Evolutionary conservation across 2,113 vertebrate species (phyloP).

Genomic region (Ifrita kowaldi): DNA sequence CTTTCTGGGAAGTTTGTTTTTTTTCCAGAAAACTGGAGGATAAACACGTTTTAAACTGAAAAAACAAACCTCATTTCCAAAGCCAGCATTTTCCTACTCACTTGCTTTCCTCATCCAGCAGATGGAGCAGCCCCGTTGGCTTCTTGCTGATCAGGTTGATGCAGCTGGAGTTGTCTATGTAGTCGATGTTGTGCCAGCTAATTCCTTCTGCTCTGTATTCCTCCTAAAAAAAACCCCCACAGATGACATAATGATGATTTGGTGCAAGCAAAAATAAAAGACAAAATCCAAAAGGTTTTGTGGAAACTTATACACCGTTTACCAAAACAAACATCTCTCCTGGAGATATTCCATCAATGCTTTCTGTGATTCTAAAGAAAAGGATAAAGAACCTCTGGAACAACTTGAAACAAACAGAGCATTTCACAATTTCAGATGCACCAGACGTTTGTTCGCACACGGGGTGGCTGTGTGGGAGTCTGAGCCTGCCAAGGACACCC

Average conservation of each 20-base stretch:
- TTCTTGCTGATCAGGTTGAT: constrained; percentile 98
- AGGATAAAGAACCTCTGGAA: background rate
- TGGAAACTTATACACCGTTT: background rate
- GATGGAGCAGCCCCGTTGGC: constrained; percentile 93
- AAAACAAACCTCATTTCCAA: background rate
- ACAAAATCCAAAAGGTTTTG: background rate
- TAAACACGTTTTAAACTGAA: background rate
- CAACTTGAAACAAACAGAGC: background rate
- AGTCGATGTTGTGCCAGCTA: constrained; percentile 96
- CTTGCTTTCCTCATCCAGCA: constrained; percentile 99
- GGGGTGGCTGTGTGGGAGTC: background rate
- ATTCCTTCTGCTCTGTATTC: constrained; percentile 94
- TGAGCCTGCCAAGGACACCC: rapidly evolving
- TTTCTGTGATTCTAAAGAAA: background rate
- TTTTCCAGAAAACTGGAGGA: background rate
- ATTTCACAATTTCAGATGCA: background rate
- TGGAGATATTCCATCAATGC: background rate
- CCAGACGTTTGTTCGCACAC: rapidly evolving
- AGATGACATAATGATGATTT: background rate
- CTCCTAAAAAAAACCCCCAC: constrained; percentile 73
- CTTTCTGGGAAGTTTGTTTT: background rate
- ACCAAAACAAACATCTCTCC: background rate
- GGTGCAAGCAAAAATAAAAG: background rate
- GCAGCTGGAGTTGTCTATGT: constrained; percentile 94
- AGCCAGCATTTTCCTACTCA: constrained; percentile 72